Base-by-base conservation (phyloP, 2,113 vertebrate genomes). In the Sphaerodactylus townsendi region DNA sequence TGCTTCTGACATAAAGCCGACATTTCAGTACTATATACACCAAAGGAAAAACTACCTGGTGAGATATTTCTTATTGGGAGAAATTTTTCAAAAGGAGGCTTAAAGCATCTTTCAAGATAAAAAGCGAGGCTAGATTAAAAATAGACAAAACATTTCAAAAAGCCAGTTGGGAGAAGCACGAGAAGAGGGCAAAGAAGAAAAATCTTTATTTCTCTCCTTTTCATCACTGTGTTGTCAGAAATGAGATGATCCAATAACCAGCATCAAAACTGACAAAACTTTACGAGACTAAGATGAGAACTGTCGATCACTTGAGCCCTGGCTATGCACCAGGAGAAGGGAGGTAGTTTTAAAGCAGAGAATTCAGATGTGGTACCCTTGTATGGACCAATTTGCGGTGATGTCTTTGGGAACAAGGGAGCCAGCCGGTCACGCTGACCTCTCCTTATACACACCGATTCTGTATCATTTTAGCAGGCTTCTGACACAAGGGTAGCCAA, bases 21-120 rank as follows among this genome's bases (percentile, higher is more conserved):
- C 90, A 86, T 86, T 91, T 59, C 75, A 77, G 75, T 28, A 88
- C 85, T 92, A 82, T 93, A 90, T 90, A 89, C 90, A 89, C 90
- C 85, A 81, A 88, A 59, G 84, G 88, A 87, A 91, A 90, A 92
- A 91, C 75, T 92, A 93, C 91, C 87, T 92, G 87, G 87, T 88
- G 74, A 90, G 86, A 92, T 77, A 70, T 92, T 68, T 70, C 23
- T 83, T 91, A 77, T 77, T 75, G 85, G 82, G n/a, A 33, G 74
- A 90, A 92, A 72, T 65, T 68, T n/a, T 77, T 85, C 74, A 87
- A 91, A 90, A 87, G 50, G 73, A 66, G 87, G 77, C 73, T 68
- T 62, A 88, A 21, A 21, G 81, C 21, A 33, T 66, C 41, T 88
- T 70, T 81, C 28, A 71, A 85, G 44, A 39, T 71, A 73, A 82